Evolutionary conservation across 2,113 vertebrate species (phyloP), one percentile per base, ranked within the genome.

Genomic region (Patagioenas fasciata): DNA sequence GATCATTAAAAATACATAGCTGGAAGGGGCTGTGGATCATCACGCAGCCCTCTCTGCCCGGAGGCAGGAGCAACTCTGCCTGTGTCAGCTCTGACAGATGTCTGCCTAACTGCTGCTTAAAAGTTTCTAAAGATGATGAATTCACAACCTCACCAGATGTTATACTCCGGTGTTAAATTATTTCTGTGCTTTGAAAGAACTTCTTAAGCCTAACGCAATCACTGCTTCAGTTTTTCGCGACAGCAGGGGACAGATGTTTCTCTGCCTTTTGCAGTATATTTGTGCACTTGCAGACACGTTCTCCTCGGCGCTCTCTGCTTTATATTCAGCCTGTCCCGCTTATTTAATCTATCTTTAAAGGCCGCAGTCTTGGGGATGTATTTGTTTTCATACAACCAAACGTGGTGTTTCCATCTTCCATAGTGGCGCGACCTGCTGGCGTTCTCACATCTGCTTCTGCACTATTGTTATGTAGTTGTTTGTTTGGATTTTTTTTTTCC

Each of bases 31-130:
- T 15, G 38, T 34, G 54, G 73, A 56, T 70, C 77, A 93, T 91
- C 51, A 92, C 21, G 56, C 42, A 40, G 69, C 64, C 83, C 51
- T 40, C 84, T 86, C 77, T 89, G 89, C 94, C 94, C 0, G 19
- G 79, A 79, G 95, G 95, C 48, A 84, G 89, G 83, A 97, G 95
- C 89, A 93, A 26, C 64, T 88, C 48, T 32, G 79, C 78, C 81
- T 64, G 2, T 82, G 71, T 81, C 69, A 74, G 86, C 84, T 95
- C 56, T 78, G 65, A 91, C 89, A 93, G 86, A 42, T 89, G 72
- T 95, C 91, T 87, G 83, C 66, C 83, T 93, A 64, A 62, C 86
- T 84, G 42, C 32, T 91, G 95, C 83, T 92, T 87, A 61, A 71
- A 72, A 71, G 47, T 84, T 85, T 83, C 92, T 70, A 19, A 47